phyloP scores from a whole-genome alignment of 1,140 invertebrate genomes.

The Aphelinus atriplicis region DNA sequence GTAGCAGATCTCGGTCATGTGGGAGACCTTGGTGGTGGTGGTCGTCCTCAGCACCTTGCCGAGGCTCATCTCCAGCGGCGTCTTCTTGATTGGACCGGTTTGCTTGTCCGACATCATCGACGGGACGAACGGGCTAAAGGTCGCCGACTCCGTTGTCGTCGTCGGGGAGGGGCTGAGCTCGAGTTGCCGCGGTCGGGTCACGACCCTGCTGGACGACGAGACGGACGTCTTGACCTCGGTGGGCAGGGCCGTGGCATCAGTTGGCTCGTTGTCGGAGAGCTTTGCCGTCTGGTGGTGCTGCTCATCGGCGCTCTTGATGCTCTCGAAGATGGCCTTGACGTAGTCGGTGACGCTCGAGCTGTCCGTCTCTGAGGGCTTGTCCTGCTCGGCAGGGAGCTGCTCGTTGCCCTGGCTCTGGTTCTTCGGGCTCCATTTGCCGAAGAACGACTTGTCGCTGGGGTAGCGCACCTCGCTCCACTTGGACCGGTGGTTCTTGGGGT shows the following conservation, averaged over 20 bases:
- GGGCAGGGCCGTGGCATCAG: slow-evolving; percentile 33
- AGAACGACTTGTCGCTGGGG: slow-evolving; percentile 46
- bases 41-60: slow-evolving; percentile 74
- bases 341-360: slow-evolving; percentile 58
- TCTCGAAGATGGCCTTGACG: slow-evolving; percentile 62
- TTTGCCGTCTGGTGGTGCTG: slow-evolving; percentile 38
- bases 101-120: slow-evolving; percentile 24
- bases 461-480: slow-evolving; percentile 61
- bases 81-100: neutral
- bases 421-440: slow-evolving; percentile 44
- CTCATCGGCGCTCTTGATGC: slow-evolving; percentile 57
- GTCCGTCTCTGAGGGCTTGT: slow-evolving; percentile 28
- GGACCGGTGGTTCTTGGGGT: slow-evolving; percentile 59
- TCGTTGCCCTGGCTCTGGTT: slow-evolving; percentile 27
- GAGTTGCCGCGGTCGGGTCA: slow-evolving; percentile 6
- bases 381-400: neutral
- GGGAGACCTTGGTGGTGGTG: slow-evolving; percentile 78
- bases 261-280: slow-evolving; percentile 19
- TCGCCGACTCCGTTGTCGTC: slow-evolving; percentile 35
- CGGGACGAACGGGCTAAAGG: slow-evolving; percentile 23
- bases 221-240: slow-evolving; percentile 22
- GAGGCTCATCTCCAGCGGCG: slow-evolving; percentile 56
- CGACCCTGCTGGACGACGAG: slow-evolving; percentile 10
- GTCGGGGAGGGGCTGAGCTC: neutral
- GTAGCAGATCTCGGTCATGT: slow-evolving; percentile 88